Percentiles rank a stretch among this genome's conserved stretches.
Evolutionary conservation across 2,113 vertebrate species (phyloP).

Genomic region (Naja naja): DNA sequence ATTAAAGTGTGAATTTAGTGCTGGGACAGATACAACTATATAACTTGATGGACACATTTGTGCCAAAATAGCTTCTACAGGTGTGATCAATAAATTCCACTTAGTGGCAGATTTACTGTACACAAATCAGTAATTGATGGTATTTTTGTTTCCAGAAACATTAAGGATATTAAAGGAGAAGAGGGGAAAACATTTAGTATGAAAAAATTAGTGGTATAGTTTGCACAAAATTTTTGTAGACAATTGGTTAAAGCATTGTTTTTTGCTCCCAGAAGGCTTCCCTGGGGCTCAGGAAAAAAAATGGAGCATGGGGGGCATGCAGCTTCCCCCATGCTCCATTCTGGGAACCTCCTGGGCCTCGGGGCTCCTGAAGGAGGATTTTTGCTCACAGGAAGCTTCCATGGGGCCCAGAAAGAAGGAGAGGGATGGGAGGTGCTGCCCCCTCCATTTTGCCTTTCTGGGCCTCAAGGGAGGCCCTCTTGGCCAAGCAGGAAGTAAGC

Average conservation of each 20-base stretch:
- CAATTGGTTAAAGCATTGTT: background rate
- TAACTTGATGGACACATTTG: background rate
- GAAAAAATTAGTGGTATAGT: background rate
- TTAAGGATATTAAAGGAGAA: background rate
- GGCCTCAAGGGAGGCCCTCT: too few relatives aligned
- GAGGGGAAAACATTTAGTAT: background rate
- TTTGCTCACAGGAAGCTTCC: too few relatives aligned
- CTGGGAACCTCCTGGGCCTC: too few relatives aligned
- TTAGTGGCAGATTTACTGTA: background rate
- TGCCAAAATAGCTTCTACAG: background rate
- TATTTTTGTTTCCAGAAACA: background rate
- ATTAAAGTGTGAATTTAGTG: background rate
- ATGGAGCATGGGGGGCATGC: too few relatives aligned
- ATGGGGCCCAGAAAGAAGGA: too few relatives aligned
- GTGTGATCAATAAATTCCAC: background rate
- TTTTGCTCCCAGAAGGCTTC: too few relatives aligned
- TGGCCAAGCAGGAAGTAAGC: too few relatives aligned
- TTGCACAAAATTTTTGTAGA: background rate
- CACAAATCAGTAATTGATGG: background rate
- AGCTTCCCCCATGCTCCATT: too few relatives aligned
- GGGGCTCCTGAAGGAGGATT: too few relatives aligned
- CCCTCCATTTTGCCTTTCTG: too few relatives aligned
- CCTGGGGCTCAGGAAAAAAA: too few relatives aligned
- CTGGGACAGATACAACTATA: background rate
- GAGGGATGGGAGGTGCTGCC: too few relatives aligned